Evolutionary conservation across 1,140 invertebrate genomes (phyloP).

Genomic region (Lycorma delicatula): DNA sequence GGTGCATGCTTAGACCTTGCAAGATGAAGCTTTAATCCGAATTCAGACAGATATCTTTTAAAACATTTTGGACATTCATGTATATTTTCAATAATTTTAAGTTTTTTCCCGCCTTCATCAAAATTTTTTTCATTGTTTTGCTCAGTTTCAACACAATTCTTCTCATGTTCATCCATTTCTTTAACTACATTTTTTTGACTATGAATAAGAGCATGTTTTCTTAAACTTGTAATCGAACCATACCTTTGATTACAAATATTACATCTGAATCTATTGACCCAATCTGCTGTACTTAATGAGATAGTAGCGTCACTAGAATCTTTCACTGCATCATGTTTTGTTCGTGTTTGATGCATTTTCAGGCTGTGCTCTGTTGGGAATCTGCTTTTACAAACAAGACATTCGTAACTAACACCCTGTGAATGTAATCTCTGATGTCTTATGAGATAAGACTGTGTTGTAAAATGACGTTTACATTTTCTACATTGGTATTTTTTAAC

Average conservation of each 20-base stretch:
- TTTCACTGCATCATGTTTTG: background rate
- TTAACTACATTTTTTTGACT: background rate
- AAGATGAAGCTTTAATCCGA: background rate
- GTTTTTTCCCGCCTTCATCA: no score
- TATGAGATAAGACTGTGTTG: background rate
- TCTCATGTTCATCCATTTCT: background rate
- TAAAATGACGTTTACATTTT: background rate
- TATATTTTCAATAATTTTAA: background rate
- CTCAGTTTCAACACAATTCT: background rate
- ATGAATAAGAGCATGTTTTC: background rate
- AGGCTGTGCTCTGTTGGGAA: background rate
- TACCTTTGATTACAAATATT: background rate
- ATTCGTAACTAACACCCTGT: background rate
- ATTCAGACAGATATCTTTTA: background rate
- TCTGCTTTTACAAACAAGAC: background rate
- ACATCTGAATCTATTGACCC: background rate
- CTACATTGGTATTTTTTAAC: background rate
- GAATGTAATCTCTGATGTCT: background rate
- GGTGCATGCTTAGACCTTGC: background rate
- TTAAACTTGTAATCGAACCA: background rate
- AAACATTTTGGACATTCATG: slow-evolving; percentile 1
- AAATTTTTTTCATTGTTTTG: background rate
- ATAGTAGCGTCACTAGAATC: background rate
- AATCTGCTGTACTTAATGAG: background rate
- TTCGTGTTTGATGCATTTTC: slow-evolving; percentile 1